These are phyloP conservation scores for Enteromius argenteus DNA, from an alignment of 2,797 vertebrate genomes.

Conservation along the genomic window DNA sequence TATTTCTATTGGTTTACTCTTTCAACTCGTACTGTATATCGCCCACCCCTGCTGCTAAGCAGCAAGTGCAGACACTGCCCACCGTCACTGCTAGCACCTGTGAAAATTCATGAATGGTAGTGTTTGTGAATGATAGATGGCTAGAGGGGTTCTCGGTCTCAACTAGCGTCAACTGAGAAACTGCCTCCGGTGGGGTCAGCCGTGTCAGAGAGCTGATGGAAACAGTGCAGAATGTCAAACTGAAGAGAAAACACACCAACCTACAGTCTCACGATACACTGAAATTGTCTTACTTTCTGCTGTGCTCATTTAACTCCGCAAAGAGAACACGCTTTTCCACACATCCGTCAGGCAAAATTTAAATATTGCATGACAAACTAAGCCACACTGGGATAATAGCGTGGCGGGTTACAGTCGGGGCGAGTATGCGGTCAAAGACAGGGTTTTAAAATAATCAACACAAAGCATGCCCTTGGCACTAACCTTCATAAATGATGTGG, in stretches of 20 bases:
- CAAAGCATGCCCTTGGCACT: constrained; percentile 37
- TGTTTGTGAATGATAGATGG: constrained; percentile 4
- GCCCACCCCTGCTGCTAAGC: neutral
- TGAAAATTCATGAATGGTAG: neutral
- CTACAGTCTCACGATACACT: neutral
- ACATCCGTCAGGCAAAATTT: neutral
- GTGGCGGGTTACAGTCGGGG: constrained; percentile 5
- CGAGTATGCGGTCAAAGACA: constrained; percentile 15
- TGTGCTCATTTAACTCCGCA: neutral
- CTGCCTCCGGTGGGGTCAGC: constrained; percentile 66
- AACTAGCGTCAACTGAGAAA: constrained; percentile 62
- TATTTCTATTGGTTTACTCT: neutral
- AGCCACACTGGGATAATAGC: constrained; percentile 19
- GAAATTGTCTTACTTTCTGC: neutral
- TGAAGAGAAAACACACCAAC: constrained; percentile 58
- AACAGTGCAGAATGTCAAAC: constrained; percentile 75
- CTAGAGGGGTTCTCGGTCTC: neutral
- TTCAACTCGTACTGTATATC: neutral
- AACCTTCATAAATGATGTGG: constrained; percentile 53
- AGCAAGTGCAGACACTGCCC: neutral
- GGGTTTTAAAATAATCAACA: constrained; percentile 37
- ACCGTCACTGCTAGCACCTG: neutral
- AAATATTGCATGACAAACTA: neutral
- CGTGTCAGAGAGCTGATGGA: constrained; percentile 62
- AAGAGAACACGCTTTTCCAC: neutral